Percentiles rank a stretch among this genome's conserved stretches.
These are phyloP conservation scores for Gymnarchus niloticus DNA, from an alignment of 2,113 vertebrate genomes.

Conservation along the genomic window DNA sequence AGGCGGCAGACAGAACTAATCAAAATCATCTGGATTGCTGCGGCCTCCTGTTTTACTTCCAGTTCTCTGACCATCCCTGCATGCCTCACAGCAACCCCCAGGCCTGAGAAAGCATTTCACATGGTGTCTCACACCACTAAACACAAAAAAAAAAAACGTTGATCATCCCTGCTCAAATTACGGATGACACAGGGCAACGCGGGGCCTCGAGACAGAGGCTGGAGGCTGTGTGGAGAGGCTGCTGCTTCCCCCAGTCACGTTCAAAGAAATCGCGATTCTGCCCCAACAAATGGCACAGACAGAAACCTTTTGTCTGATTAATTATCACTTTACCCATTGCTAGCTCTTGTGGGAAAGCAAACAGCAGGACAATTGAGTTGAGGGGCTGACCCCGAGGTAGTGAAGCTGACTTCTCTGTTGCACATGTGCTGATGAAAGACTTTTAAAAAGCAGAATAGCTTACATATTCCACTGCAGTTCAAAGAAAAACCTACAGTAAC, in stretches of 20 bases:
- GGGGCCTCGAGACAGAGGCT: conserved; percentile 11
- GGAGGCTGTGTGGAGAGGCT: conserved; percentile 21
- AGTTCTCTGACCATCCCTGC: conserved; percentile 12
- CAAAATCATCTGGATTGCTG: conserved; percentile 54
- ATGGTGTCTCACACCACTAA: conserved; percentile 49
- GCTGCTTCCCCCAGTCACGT: neutral
- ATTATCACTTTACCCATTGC: conserved; percentile 23
- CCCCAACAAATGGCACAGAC: conserved; percentile 32
- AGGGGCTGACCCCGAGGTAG: conserved; percentile 29
- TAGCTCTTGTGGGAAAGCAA: conserved; percentile 35
- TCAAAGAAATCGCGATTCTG: conserved; percentile 28
- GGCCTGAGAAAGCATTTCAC: conserved; percentile 53
- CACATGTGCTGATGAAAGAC: conserved; percentile 17
- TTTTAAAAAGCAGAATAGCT: conserved; percentile 25
- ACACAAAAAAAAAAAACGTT: conserved; percentile 45
- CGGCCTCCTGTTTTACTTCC: conserved; percentile 17
- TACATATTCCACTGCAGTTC: conserved; percentile 22
- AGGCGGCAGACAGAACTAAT: conserved; percentile 39
- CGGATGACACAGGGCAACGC: neutral
- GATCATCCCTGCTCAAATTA: conserved; percentile 30
- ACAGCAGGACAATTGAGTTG: conserved; percentile 44
- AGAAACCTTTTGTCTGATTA: conserved; percentile 46
- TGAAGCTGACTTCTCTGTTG: conserved; percentile 14
- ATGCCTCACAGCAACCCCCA: conserved; percentile 38
- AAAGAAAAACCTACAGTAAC: conserved; percentile 11